These are phyloP conservation scores for Oscheius sp. DNA, from an alignment of 2,888 invertebrate species.

Conservation along the genomic window DNA sequence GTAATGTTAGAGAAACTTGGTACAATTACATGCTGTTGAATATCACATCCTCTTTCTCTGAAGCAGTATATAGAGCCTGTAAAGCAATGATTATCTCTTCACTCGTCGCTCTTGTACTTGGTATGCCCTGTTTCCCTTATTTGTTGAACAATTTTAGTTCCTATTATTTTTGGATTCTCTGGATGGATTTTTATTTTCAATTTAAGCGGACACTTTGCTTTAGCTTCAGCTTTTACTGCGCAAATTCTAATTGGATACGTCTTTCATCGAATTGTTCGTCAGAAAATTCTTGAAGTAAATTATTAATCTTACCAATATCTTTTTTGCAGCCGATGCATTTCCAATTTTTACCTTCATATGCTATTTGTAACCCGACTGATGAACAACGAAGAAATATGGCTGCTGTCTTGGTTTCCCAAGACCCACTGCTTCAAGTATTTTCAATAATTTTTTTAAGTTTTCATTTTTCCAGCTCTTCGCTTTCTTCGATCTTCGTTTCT, in stretches of 20 bases:
- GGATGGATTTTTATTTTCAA: constrained; percentile 35
- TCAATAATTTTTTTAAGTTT: not conserved
- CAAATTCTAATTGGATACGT: constrained; percentile 37
- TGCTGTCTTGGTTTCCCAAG: constrained; percentile 45
- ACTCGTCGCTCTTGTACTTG: constrained; percentile 15
- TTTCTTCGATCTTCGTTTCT: constrained; percentile 40
- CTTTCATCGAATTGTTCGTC: constrained; percentile 37
- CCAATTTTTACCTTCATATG: constrained; percentile 47
- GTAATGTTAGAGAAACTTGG: not conserved
- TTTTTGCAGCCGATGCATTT: constrained; percentile 51
- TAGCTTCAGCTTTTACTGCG: constrained; percentile 29
- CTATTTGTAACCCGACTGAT: constrained; percentile 45
- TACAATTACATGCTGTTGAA: not conserved
- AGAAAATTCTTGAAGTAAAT: constrained; percentile 41
- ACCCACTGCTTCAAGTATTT: constrained; percentile 36
- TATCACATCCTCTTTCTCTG: not conserved
- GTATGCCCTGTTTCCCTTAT: constrained; percentile 9
- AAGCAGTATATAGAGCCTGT: not conserved
- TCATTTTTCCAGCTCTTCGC: constrained; percentile 42
- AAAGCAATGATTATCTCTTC: constrained; percentile 5
- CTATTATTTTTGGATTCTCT: constrained; percentile 37
- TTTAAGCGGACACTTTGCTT: constrained; percentile 30
- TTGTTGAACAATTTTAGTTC: constrained; percentile 19
- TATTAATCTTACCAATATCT: not conserved
- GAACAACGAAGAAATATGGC: constrained; percentile 50